Base-by-base conservation (phyloP, 2,113 vertebrate species). In the Antechinus flavipes region DNA sequence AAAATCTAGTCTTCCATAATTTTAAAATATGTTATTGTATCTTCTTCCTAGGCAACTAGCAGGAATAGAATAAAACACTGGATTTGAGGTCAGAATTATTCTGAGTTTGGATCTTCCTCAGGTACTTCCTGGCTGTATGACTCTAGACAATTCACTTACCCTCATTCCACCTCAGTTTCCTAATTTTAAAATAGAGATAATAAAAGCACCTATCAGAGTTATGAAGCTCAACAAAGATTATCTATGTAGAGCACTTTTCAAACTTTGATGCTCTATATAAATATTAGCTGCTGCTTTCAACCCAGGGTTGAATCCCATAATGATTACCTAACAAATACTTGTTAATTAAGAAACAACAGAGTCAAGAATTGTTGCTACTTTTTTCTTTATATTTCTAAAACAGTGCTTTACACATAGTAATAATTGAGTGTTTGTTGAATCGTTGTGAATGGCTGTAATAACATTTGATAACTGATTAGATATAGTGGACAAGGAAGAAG, bases 1-100 rank as follows among this genome's bases (percentile, higher is more conserved):
- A 89, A 95, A 76, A 92, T 53, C 55, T 54, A 91, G 53, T 91
- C 94, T 93, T 97, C 42, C 24, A 93, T 92, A 42, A 90, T 95
- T 91, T 54, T 90, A 55, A 95, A 97, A 93, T 23, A 27, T 30
- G 10, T 61, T 61, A 10, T 61, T 76, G 12, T n/a, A 76, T 76
- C 35, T 76, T 76, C 30, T 76, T 76, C 61, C 61, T n/a, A 76
- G 12, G 4, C 19, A 76, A 14, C 61, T 76, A 76, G 35, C 61
- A 35, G 35, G 61, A 68, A 4, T 76, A n/a, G 35, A 26, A 76
- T 16, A 76, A 35, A n/a, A 76, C 6, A 76, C 30, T 61, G 27
- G 14, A n/a, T 76, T n/a, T n/a, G 61, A 35, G n/a, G 61, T 76
- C 61, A 76, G 14, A 76, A 76, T 16, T 76, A 16, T 35, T 47